phyloP scores from a whole-genome alignment of 2,888 invertebrate genomes.

The Amorpha juglandis region DNA sequence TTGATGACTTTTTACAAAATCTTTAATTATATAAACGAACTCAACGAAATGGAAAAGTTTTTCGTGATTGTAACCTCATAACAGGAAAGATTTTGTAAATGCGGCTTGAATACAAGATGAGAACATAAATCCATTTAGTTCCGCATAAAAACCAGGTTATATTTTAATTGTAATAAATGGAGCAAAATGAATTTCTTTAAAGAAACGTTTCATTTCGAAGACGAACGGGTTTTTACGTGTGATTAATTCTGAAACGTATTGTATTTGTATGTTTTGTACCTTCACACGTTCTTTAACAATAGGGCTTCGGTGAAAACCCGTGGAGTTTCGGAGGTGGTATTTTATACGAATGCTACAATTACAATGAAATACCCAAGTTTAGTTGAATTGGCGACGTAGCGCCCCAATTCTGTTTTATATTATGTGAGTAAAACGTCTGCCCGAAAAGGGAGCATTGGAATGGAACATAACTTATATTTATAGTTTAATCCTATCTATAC shows the following conservation, averaged over 20 bases:
- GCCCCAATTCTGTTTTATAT: conserved; percentile 49
- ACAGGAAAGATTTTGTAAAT: conserved; percentile 21
- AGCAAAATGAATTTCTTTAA: not conserved
- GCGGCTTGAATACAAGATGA: conserved; percentile 16
- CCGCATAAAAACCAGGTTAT: not conserved
- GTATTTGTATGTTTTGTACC: not conserved
- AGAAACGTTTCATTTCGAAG: not conserved
- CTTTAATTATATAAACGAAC: conserved; percentile 15
- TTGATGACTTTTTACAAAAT: conserved; percentile 1
- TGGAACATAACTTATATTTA: not conserved
- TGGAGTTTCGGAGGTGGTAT: conserved; percentile 37
- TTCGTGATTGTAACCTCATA: not conserved
- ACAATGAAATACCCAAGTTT: conserved; percentile 51
- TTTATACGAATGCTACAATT: conserved; percentile 50
- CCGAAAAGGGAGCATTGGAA: conserved; percentile 6
- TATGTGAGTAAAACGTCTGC: conserved; percentile 33
- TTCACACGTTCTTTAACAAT: not conserved
- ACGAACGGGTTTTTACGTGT: not conserved
- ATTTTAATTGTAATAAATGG: conserved; percentile 10
- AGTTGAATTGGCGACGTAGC: conserved; percentile 56
- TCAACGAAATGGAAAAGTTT: conserved; percentile 13
- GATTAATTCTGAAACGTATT: not conserved
- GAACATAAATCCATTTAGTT: conserved; percentile 16
- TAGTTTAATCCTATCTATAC: not conserved
- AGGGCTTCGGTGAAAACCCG: conserved; percentile 13